Evolutionary conservation across 2,797 vertebrate species (phyloP).

Genomic region (Anableps anableps): DNA sequence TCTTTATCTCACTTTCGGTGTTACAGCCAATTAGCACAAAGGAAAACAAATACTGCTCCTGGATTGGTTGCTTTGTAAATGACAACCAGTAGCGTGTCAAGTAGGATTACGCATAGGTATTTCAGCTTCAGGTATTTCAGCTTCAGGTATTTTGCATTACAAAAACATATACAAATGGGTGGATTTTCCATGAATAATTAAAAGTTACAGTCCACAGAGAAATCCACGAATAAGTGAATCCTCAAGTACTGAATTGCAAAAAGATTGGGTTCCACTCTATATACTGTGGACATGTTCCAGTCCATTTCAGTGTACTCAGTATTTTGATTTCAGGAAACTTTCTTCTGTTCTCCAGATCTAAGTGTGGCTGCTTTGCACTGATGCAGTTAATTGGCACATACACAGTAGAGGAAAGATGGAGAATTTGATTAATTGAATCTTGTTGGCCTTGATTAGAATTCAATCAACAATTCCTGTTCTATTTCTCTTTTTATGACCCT

Average conservation of each 20-base stretch:
- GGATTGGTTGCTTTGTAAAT: not conserved
- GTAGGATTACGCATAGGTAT: not conserved
- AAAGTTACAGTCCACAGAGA: not conserved
- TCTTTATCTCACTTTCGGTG: not conserved
- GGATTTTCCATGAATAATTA: not conserved
- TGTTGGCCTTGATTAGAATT: slow-evolving; percentile 62
- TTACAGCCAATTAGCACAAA: not conserved
- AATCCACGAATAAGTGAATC: not conserved
- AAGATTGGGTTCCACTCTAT: not conserved
- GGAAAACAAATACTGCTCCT: not conserved
- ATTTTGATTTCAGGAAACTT: slow-evolving; percentile 32
- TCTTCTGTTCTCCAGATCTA: slow-evolving; percentile 33
- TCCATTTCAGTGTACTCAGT: not conserved
- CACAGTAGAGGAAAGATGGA: slow-evolving; percentile 58
- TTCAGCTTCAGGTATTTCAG: not conserved
- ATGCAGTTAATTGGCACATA: slow-evolving; percentile 64
- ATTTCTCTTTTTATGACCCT: slow-evolving; percentile 56
- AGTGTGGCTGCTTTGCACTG: slow-evolving; percentile 42
- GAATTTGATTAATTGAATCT: slow-evolving; percentile 45
- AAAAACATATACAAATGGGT: not conserved
- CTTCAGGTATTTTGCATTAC: too few relatives aligned
- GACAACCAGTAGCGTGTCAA: not conserved
- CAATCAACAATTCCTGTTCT: slow-evolving; percentile 63
- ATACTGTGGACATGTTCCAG: not conserved
- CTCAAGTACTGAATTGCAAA: not conserved